These are phyloP conservation scores for Sander lucioperca DNA, from an alignment of 2,113 vertebrate species.

Conservation along the genomic window DNA sequence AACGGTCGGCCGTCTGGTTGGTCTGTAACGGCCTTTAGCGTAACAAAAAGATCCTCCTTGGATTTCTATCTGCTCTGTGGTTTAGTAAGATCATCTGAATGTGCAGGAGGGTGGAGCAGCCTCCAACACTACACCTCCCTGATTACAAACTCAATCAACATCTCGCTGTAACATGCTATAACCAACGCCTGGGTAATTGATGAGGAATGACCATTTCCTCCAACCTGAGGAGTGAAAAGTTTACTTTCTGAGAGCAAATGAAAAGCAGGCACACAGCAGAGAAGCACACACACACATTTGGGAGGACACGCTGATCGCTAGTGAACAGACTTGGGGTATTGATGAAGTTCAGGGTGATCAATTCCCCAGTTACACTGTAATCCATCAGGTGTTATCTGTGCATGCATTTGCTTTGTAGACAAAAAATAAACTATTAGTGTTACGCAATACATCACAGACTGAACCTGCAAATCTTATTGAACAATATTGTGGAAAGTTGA, in stretches of 20 bases:
- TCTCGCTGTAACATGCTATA: not conserved
- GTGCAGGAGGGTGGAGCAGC: not conserved
- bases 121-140: slow-evolving; percentile 9
- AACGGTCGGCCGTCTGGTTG: no score
- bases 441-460: slow-evolving; percentile 44
- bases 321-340: slow-evolving; percentile 34
- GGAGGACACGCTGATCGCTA: slow-evolving; percentile 35
- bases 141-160: slow-evolving; percentile 50
- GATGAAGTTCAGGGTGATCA: slow-evolving; percentile 46
- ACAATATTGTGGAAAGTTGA: slow-evolving; percentile 25
- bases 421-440: slow-evolving; percentile 54
- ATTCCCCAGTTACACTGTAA: slow-evolving; percentile 36
- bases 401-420: slow-evolving; percentile 5
- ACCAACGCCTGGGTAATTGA: slow-evolving; percentile 44
- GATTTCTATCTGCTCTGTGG: not conserved
- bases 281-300: not conserved
- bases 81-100: not conserved
- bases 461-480: slow-evolving; percentile 49
- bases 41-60: slow-evolving; percentile 7
- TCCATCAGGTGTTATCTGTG: slow-evolving; percentile 41
- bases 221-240: slow-evolving; percentile 45
- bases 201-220: slow-evolving; percentile 61
- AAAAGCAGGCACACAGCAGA: slow-evolving; percentile 51
- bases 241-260: slow-evolving; percentile 45
- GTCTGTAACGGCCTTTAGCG: not conserved